Evolutionary conservation across 2,888 invertebrate genomes (phyloP), one percentile per base, ranked within the genome.

Genomic region (Leucozona laternaria): DNA sequence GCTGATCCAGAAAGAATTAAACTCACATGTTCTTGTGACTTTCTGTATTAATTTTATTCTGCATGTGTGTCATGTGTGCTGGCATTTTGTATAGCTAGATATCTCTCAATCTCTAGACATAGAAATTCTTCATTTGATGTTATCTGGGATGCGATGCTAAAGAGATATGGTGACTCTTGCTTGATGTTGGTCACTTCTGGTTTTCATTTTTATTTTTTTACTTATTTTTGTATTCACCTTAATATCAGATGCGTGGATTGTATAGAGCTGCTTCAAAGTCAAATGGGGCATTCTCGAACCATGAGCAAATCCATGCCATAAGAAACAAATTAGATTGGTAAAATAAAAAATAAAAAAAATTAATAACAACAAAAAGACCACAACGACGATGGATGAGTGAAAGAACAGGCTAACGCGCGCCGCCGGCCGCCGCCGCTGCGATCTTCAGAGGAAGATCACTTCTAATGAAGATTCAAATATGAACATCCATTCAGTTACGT

Each of bases 401-500:
- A 86, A 86, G 86, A 86, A 86, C 86, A 78, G 81, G 86, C 81
- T 73, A 70, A 62, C 60, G 48, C 50, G 17, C n/a, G n/a, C n/a
- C n/a, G n/a, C 31, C 31, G 8, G 25, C 31, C 31, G 31, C 31
- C 31, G 31, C 7, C 31, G 8, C 8, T 8, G 31, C 72, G 57
- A 34, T 45, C 66, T 66, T 66, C 3, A 62, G 62, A 70, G 78
- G 75, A 82, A 82, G 86, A 86, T 86, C 71, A 91, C 92, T 92
- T 92, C 92, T 92, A 92, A 92, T 92, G 90, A 89, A 89, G 89
- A 90, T 90, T 90, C 90, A 89, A 89, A 90, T 89, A 88, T 90
- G 92, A 91, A 91, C 92, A 91, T 92, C 91, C 91, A 91, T 91
- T 92, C 92, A 92, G 92, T 92, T 90, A 89, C 89, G 90, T 91